Conservation (phyloP, 1,140 invertebrate species). For the Dendrolimus kikuchii region DNA sequence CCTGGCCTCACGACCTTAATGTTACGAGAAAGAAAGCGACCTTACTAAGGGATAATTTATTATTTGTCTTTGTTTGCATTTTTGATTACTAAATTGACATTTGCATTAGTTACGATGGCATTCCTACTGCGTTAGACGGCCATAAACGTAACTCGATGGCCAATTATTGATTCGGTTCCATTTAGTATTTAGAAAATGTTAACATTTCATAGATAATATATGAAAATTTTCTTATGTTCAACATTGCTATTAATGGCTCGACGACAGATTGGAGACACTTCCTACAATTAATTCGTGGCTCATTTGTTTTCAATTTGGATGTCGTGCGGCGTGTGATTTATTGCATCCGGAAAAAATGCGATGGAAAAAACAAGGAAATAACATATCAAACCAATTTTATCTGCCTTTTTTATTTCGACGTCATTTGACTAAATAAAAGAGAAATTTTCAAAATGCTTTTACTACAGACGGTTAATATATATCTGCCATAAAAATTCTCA, state of each 20-base stretch:
- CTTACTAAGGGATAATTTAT: conserved; percentile 18
- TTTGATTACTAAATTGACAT: conserved; percentile 29
- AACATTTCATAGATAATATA: background rate
- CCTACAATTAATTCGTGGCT: conserved; percentile 1
- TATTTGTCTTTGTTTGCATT: conserved; percentile 25
- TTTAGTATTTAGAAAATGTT: conserved; percentile 3
- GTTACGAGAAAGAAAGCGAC: conserved; percentile 28
- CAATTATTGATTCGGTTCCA: conserved; percentile 20
- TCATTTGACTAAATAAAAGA: no score
- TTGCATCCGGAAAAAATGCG: no score
- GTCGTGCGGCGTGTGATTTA: no score
- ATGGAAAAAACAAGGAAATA: no score
- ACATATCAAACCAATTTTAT: no score
- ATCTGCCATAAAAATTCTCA: no score
- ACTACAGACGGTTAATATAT: no score
- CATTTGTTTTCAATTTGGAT: no score
- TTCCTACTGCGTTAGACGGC: conserved; percentile 18
- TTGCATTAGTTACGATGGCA: conserved; percentile 32
- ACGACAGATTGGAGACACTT: conserved; percentile 2
- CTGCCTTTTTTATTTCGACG: no score
- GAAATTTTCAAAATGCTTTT: no score
- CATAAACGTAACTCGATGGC: conserved; percentile 21
- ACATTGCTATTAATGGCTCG: no score
- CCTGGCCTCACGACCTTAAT: conserved; percentile 11
- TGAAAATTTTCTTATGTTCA: conserved; percentile 15